Base-by-base conservation (phyloP, 2,888 invertebrate genomes). In the Pilophorus perplexus region DNA sequence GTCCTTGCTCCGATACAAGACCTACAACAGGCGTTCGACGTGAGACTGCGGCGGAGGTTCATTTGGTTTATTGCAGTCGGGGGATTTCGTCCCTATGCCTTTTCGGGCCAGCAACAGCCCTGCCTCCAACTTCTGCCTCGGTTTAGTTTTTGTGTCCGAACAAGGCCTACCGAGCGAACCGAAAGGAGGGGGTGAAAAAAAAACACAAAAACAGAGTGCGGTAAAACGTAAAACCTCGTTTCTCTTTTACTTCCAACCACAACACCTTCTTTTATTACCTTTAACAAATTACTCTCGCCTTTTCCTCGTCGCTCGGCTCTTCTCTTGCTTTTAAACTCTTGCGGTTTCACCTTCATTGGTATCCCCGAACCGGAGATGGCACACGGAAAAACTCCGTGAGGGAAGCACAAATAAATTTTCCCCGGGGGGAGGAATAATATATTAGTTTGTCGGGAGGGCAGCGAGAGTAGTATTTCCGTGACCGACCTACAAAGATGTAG, bases 241-340 rank as follows among this genome's bases (percentile, higher is more conserved):
- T 59, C 59, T 59, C 59, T 59, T 44, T 59, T 59, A 59, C 59
- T 44, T 59, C 42, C 59, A 44, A 59, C 59, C 59, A 44, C 59
- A 59, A 59, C 59, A 59, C 42, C 44, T 59, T 59, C 59, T 59
- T 59, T 59, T 59, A 59, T 59, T 59, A 59, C 59, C 44, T 59
- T 44, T 37, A 59, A 59, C 59, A 59, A 59, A 59, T 59, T 59
- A 59, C 59, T 59, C 44, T 59, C 44, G 22, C 59, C 59, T 25
- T n/a, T n/a, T 10, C 59, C 27, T 52, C 27, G 25, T 52, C 28
- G 25, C 16, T 16, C 27, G 3, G 4, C 12, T 12, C 28, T 27
- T 28, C 52, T 52, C 52, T 28, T 16, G 14, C 52, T 28, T 25
- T 28, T 52, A 28, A 52, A 52, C 52, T 52, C 52, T 25, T 28